phyloP scores from a whole-genome alignment of 2,113 vertebrate species.

The Motacilla tschutschensis region DNA sequence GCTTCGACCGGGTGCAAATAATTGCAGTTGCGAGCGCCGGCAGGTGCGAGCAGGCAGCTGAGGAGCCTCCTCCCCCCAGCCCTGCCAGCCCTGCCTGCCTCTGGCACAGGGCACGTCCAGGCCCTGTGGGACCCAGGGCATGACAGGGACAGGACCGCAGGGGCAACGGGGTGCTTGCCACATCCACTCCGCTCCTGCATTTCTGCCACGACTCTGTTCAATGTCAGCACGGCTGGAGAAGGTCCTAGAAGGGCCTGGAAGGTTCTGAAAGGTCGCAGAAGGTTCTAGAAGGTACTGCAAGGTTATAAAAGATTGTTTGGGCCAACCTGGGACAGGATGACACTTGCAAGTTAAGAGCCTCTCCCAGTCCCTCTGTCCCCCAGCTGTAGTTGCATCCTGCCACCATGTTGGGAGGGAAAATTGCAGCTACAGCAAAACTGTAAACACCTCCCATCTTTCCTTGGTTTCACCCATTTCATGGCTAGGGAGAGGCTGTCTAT shows the following conservation, averaged over 20 bases:
- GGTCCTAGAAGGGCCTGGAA: not conserved
- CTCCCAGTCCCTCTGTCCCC: not conserved
- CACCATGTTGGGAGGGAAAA: accelerated
- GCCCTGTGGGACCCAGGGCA: not conserved
- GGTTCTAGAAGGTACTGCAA: not conserved
- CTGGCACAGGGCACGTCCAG: not conserved
- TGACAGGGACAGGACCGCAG: accelerated
- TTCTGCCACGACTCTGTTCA: not conserved
- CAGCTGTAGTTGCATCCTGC: accelerated
- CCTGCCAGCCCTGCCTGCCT: not conserved
- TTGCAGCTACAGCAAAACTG: not conserved
- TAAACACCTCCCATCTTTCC: accelerated
- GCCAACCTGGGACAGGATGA: not conserved
- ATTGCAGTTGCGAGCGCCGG: constrained; percentile 10
- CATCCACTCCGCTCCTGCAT: accelerated
- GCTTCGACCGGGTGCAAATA: constrained; percentile 47
- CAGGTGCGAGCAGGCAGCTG: constrained; percentile 58
- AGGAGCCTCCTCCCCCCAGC: not conserved
- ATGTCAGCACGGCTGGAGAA: not conserved
- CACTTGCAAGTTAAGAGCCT: accelerated
- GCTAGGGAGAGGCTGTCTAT: not conserved
- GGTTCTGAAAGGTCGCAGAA: not conserved
- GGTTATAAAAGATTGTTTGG: accelerated
- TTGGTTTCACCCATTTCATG: not conserved
- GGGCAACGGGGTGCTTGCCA: accelerated